Evolutionary conservation across 2,113 vertebrate genomes (phyloP), one percentile per base, ranked within the genome.

Genomic region (Nesogale talazaci): DNA sequence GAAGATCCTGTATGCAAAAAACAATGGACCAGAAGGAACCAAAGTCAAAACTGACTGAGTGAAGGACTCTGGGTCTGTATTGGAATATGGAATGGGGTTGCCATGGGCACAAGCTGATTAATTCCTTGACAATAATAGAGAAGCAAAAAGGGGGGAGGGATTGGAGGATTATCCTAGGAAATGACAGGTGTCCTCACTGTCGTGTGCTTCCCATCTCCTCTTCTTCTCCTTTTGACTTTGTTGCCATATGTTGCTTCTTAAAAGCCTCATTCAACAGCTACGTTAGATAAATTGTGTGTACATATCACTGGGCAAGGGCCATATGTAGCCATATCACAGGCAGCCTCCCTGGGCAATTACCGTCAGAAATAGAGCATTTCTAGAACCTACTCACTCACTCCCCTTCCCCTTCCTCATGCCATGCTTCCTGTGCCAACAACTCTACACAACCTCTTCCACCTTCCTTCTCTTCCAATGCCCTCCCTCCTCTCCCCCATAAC

Each of bases 191-290:
- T 59, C 3, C 25, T 52, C 22, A 27, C 29, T 9, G 40, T 23
- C n/a, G 10, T 77, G 69, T 70, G 29, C 59, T 46, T 6, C 42
- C 22, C 23, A 27, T 72, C 42, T 67, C 34, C 12, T 89, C 57
- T 84, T 27, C 67, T 88, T 52, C 11, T 69, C 63, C 9, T 12
- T 84, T 89, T 31, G 16, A 12, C 27, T 76, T 27, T 78, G 23
- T 78, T 87, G 74, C 89, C 75, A 77, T 6, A 87, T 19, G 72
- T 25, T 87, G 25, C 22, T 92, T 69, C 81, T 75, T 84, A 42
- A 90, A 79, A 69, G 4, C 72, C 80, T 86, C 42, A 36, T 8
- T 85, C 17, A 56, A 14, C 46, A 92, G 34, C 56, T 38, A 20
- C 15, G 40, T 79, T 25, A 27, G 27, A 42, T 84, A 67, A 46